Conservation (phyloP, 2,113 vertebrate species). For the Neodontobutis hainanensis region DNA sequence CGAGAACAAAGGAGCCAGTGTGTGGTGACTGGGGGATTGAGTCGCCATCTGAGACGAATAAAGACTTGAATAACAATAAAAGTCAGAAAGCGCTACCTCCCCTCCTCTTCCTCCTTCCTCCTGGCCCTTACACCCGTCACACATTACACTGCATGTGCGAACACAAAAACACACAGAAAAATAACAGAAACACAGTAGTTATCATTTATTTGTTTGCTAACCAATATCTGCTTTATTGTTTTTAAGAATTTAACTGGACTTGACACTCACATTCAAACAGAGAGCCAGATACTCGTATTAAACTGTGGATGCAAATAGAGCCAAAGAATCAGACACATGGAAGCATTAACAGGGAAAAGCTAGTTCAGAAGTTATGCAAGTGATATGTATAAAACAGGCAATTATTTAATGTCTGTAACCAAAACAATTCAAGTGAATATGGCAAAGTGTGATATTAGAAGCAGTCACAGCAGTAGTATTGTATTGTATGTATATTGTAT, state of each 20-base stretch:
- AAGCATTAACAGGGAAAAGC: not conserved
- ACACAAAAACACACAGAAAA: slow-evolving; percentile 12
- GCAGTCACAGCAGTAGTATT: slow-evolving; percentile 12
- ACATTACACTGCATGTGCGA: not conserved
- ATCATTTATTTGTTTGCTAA: slow-evolving; percentile 14
- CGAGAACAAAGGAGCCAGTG: slow-evolving; percentile 73
- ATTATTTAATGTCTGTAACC: not conserved
- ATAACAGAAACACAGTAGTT: not conserved
- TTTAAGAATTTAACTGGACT: slow-evolving; percentile 14
- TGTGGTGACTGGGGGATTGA: slow-evolving; percentile 63
- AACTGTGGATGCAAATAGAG: slow-evolving; percentile 26
- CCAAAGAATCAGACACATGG: slow-evolving; percentile 55
- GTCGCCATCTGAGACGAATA: slow-evolving; percentile 75
- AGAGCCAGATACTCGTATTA: slow-evolving; percentile 13
- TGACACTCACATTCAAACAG: slow-evolving; percentile 20
- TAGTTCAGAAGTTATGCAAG: not conserved
- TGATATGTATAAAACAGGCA: too few species aligned
- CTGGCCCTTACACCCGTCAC: slow-evolving; percentile 1
- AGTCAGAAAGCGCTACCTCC: slow-evolving; percentile 67
- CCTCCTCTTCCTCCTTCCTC: slow-evolving; percentile 26
- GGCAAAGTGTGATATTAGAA: slow-evolving; percentile 16
- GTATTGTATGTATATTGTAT: too few species aligned
- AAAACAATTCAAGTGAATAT: not conserved
- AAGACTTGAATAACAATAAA: slow-evolving; percentile 78
- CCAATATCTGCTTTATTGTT: slow-evolving; percentile 25